Evolutionary conservation across 2,113 vertebrate species (phyloP).

Genomic region (Syngnathus typhle): DNA sequence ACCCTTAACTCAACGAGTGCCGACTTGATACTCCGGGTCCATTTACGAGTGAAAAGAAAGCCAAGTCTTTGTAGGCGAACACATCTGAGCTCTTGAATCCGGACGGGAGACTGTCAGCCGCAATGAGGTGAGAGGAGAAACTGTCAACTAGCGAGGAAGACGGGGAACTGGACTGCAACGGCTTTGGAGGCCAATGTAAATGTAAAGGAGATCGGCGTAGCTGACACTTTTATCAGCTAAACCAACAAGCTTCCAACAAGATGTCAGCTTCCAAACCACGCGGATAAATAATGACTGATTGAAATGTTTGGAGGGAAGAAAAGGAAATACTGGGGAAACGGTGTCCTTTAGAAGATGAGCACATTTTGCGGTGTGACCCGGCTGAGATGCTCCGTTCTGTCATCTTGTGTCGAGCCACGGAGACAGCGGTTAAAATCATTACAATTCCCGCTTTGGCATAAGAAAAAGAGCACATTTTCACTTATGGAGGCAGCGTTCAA

Average conservation of each 20-base stretch:
- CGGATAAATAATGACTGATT: constrained; percentile 24
- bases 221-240: constrained; percentile 23
- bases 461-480: neutral
- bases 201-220: constrained; percentile 36
- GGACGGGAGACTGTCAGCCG: constrained; percentile 37
- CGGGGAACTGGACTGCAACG: constrained; percentile 23
- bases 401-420: neutral
- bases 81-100: constrained; percentile 29
- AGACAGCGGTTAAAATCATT: neutral
- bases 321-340: neutral
- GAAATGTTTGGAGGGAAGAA: constrained; percentile 36
- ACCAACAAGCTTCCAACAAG: constrained; percentile 25
- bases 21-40: constrained; percentile 26
- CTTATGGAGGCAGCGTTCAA: neutral
- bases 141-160: constrained; percentile 39
- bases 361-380: neutral
- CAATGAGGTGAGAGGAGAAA: constrained; percentile 49
- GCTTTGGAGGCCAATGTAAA: constrained; percentile 41
- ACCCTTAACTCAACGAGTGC: constrained; percentile 43
- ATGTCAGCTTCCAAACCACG: constrained; percentile 32
- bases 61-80: constrained; percentile 42
- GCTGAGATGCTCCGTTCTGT: neutral
- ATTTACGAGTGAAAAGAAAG: constrained; percentile 44
- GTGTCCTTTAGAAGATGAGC: neutral
- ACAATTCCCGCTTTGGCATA: neutral